Conservation (phyloP, 1,140 invertebrate species). For the Vollenhovia emeryi region DNA sequence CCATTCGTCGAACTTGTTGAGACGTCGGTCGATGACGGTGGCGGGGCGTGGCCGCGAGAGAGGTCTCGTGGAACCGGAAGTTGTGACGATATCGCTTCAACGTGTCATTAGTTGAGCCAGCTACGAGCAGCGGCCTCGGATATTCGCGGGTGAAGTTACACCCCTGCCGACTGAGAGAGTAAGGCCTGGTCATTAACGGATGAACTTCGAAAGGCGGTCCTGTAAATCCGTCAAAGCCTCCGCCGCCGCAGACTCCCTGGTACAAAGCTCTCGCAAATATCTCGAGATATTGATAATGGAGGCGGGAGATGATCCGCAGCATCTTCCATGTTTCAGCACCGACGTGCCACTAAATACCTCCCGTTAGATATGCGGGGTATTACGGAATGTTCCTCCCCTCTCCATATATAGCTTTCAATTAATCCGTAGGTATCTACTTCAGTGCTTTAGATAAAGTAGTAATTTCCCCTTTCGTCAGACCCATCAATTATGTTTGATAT, state of each 20-base stretch:
- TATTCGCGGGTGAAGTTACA: constrained; percentile 47
- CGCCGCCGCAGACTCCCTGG: background rate
- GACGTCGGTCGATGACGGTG: constrained; percentile 5
- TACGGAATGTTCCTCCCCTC: constrained; percentile 1
- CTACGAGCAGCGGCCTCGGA: constrained; percentile 15
- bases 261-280: constrained; percentile 14
- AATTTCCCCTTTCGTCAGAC: background rate
- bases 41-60: background rate
- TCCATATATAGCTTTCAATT: background rate
- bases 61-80: constrained; percentile 11
- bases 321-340: constrained; percentile 32
- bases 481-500: background rate
- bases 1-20: constrained; percentile 20
- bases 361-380: constrained; percentile 21
- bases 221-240: constrained; percentile 48
- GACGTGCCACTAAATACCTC: constrained; percentile 42
- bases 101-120: constrained; percentile 47
- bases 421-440: background rate
- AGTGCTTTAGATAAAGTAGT: background rate
- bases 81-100: constrained; percentile 45
- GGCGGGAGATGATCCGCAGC: constrained; percentile 26
- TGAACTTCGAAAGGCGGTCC: constrained; percentile 42
- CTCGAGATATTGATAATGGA: constrained; percentile 55
- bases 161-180: background rate
- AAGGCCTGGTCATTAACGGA: constrained; percentile 54